Percentiles rank a stretch among this genome's conserved stretches.
Conservation (phyloP, 2,113 vertebrate species). For the Hyaena hyaena region DNA sequence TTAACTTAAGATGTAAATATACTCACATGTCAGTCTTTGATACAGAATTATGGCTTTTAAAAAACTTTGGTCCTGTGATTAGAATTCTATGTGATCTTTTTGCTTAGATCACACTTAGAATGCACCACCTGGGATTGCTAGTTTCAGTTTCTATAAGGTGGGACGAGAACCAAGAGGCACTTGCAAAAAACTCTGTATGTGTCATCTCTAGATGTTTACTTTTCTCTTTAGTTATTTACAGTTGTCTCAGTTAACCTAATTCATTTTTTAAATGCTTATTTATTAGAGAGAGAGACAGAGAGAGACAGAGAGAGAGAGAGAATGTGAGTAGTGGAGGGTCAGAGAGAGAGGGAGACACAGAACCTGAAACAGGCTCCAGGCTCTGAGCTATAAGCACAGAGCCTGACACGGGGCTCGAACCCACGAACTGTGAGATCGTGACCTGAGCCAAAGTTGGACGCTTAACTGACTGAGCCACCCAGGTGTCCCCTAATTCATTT, state of each 20-base stretch:
- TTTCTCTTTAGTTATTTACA: slow-evolving; percentile 1
- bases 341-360: no score
- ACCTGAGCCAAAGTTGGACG: no score
- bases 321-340: no score
- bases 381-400: no score
- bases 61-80: background rate
- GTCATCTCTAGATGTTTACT: background rate
- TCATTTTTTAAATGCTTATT: background rate
- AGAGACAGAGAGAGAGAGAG: no score
- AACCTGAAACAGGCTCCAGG: no score
- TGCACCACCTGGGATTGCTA: background rate
- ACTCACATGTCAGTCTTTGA: background rate
- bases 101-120: background rate
- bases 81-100: background rate
- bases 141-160: background rate
- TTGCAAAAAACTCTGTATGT: background rate
- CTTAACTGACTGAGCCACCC: no score
- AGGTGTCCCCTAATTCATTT: background rate
- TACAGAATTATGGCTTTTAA: background rate
- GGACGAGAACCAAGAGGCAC: background rate
- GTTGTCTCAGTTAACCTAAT: background rate
- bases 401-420: no score
- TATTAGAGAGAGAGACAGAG: no score
- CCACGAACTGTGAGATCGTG: no score
- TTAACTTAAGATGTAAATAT: background rate